Conservation (phyloP, 1,140 invertebrate species). For the Microvelia longipes region DNA sequence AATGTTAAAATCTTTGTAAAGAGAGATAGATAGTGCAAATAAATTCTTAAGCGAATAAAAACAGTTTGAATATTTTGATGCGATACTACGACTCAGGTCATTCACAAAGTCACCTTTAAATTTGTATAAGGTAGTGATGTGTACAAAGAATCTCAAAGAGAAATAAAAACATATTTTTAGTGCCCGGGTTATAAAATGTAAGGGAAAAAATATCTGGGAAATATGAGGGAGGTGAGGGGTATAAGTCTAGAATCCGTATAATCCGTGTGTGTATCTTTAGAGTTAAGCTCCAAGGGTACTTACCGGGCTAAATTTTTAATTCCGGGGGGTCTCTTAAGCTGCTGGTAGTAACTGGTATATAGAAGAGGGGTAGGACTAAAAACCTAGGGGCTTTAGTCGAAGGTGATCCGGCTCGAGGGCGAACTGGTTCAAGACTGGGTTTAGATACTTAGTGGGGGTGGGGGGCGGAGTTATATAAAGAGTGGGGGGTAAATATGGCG, state of each 20-base stretch:
- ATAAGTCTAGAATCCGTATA: background rate
- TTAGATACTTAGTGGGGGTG: background rate
- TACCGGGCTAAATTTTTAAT: background rate
- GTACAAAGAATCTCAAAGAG: too few relatives aligned
- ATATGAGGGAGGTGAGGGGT: background rate
- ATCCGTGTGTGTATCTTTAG: background rate
- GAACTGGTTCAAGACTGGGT: background rate
- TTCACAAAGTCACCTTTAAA: too few relatives aligned
- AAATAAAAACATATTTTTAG: background rate
- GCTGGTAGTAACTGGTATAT: too few relatives aligned
- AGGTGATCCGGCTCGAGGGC: background rate
- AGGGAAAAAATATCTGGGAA: background rate
- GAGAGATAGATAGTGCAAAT: too few relatives aligned
- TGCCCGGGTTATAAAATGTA: background rate
- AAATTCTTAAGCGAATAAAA: too few relatives aligned
- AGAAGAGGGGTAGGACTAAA: too few relatives aligned
- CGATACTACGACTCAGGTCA: too few relatives aligned
- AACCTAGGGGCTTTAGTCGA: background rate
- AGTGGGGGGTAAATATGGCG: background rate
- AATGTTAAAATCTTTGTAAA: too few relatives aligned
- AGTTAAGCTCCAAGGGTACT: background rate
- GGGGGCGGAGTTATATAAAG: background rate
- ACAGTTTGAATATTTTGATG: too few relatives aligned
- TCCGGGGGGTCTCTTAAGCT: background rate
- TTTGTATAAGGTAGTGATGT: too few relatives aligned